phyloP scores from a whole-genome alignment of 2,888 invertebrate species.

The Kuschelorhynchus macadamiae region DNA sequence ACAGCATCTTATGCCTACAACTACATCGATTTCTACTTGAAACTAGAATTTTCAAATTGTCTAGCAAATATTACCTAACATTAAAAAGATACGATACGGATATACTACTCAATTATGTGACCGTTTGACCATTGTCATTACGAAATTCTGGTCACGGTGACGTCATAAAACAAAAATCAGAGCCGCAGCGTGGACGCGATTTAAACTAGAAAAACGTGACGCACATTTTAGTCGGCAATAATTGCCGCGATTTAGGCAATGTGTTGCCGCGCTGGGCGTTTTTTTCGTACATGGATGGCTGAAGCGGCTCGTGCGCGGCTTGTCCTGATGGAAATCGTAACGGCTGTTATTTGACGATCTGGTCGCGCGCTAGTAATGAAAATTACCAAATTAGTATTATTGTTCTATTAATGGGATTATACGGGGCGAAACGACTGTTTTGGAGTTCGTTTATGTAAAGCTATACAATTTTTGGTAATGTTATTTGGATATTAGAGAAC shows the following conservation, averaged over 20 bases:
- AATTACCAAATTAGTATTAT: slow-evolving; percentile 23
- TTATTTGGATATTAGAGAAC: too few relatives aligned
- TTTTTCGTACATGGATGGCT: slow-evolving; percentile 25
- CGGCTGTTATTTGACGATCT: slow-evolving; percentile 32
- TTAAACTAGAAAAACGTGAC: slow-evolving; percentile 69
- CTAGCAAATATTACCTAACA: too few relatives aligned
- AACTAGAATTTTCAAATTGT: too few relatives aligned
- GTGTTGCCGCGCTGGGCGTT: slow-evolving; percentile 37
- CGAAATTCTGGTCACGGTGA: slow-evolving; percentile 65
- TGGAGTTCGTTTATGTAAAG: too few relatives aligned
- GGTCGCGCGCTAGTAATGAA: slow-evolving; percentile 22
- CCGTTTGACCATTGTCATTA: background rate
- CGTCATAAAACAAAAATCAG: slow-evolving; percentile 68
- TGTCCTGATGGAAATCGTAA: slow-evolving; percentile 31
- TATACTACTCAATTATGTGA: background rate
- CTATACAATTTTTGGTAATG: too few relatives aligned
- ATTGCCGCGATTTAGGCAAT: slow-evolving; percentile 56
- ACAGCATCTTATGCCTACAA: too few relatives aligned
- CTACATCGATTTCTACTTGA: too few relatives aligned
- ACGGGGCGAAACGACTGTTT: slow-evolving; percentile 16
- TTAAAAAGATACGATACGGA: too few relatives aligned
- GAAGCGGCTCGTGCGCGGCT: slow-evolving; percentile 14
- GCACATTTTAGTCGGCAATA: slow-evolving; percentile 67
- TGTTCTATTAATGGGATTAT: slow-evolving; percentile 4
- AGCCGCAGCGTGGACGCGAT: slow-evolving; percentile 56